Percentiles rank a stretch among this genome's conserved stretches.
Conservation (phyloP, 2,113 vertebrate genomes). For the Argyrosomus japonicus region DNA sequence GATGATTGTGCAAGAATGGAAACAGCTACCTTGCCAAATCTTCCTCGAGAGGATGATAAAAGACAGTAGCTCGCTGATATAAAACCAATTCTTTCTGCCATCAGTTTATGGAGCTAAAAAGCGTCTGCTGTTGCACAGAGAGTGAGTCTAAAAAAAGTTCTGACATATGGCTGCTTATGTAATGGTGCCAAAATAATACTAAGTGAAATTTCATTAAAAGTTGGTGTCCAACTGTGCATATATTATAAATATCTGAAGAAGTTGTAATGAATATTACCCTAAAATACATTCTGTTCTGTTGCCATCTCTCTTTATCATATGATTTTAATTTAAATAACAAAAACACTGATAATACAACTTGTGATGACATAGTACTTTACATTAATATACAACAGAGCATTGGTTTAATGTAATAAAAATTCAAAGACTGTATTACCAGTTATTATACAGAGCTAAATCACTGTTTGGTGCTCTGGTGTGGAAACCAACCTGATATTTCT, state of each 20-base stretch:
- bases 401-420: neutral
- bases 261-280: neutral
- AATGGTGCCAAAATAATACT: slow-evolving; percentile 28
- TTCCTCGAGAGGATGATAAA: slow-evolving; percentile 54
- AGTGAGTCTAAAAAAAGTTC: slow-evolving; percentile 11
- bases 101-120: slow-evolving; percentile 57
- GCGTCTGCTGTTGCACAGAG: slow-evolving; percentile 31
- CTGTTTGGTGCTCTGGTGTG: neutral
- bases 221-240: slow-evolving; percentile 26
- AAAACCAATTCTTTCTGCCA: slow-evolving; percentile 46
- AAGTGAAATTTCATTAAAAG: slow-evolving; percentile 40
- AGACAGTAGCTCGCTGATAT: slow-evolving; percentile 56
- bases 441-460: neutral
- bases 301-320: neutral
- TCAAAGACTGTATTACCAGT: neutral
- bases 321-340: neutral
- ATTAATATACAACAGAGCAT: neutral
- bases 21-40: slow-evolving; percentile 64
- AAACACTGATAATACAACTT: neutral
- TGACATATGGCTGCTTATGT: slow-evolving; percentile 62
- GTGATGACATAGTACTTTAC: neutral
- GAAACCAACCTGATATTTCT: slow-evolving; percentile 16
- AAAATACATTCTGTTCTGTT: neutral
- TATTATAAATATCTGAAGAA: neutral
- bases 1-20: slow-evolving; percentile 73